These are phyloP conservation scores for Camponotus floridanus DNA, from an alignment of 1,140 invertebrate species.

Conservation along the genomic window DNA sequence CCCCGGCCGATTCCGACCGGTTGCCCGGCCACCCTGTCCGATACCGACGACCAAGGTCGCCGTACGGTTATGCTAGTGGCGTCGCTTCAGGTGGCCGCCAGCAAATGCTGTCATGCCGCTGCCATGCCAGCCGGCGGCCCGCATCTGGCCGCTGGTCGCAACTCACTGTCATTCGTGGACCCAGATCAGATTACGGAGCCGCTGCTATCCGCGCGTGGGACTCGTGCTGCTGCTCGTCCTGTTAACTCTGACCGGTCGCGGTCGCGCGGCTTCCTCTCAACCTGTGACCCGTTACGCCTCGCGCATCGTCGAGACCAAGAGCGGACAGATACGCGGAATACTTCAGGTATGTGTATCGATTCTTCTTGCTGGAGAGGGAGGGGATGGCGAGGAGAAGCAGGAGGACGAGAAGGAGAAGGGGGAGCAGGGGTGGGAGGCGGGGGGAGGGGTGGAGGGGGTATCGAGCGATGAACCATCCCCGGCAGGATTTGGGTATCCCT, in stretches of 20 bases:
- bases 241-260: constrained; percentile 65
- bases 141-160: constrained; percentile 79
- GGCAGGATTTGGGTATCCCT: constrained; percentile 38
- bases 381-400: neutral
- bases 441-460: neutral
- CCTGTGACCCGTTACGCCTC: constrained; percentile 85
- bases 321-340: constrained; percentile 88
- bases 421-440: too few relatives aligned
- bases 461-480: constrained; percentile 28
- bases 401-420: neutral
- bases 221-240: constrained; percentile 69
- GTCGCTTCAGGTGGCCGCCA: constrained; percentile 80
- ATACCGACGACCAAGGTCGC: constrained; percentile 63
- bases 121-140: constrained; percentile 84
- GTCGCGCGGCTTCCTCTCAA: constrained; percentile 73
- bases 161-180: constrained; percentile 48
- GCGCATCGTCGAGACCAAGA: constrained; percentile 87
- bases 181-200: constrained; percentile 63
- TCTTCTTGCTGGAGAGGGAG: neutral
- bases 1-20: neutral
- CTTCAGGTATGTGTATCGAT: constrained; percentile 80
- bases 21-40: constrained; percentile 69
- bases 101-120: constrained; percentile 85
- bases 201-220: constrained; percentile 64
- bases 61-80: constrained; percentile 76